A percentile compares a stretch with the other conserved stretches of the same genome.
These are phyloP conservation scores for Amblyraja radiata DNA, from an alignment of 2,797 vertebrate genomes.

Conservation along the genomic window DNA sequence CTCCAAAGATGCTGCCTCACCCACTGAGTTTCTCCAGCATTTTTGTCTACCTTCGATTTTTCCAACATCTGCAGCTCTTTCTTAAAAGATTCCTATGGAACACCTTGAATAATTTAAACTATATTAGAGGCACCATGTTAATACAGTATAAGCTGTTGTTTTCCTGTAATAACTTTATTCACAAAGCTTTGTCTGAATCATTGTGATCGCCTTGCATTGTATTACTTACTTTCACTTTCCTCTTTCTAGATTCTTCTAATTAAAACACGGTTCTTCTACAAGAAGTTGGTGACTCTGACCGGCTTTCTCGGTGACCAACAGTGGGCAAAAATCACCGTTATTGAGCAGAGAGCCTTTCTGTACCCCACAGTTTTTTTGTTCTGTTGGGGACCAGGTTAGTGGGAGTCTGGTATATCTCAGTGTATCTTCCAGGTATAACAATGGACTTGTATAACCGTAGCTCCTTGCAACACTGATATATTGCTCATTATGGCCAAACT, in stretches of 20 bases:
- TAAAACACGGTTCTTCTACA: constrained; percentile 62
- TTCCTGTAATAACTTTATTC: neutral
- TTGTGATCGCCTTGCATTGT: neutral
- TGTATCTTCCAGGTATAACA: neutral
- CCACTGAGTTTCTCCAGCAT: too few species aligned
- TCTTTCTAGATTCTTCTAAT: constrained; percentile 63
- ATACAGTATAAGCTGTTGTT: neutral
- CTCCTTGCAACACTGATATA: neutral
- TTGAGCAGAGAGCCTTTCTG: constrained; percentile 68
- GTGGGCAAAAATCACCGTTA: constrained; percentile 62
- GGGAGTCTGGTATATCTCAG: neutral
- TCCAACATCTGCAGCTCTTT: too few species aligned
- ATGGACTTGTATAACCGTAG: constrained; percentile 32
- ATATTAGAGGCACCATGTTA: neutral
- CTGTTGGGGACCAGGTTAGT: constrained; percentile 81
- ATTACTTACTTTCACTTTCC: neutral
- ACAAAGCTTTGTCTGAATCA: neutral
- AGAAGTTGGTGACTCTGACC: constrained; percentile 64
- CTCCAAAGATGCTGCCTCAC: too few species aligned
- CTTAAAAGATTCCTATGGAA: neutral
- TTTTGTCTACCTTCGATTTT: too few species aligned
- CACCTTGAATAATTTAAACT: neutral
- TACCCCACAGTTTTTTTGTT: constrained; percentile 70
- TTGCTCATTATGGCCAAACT: neutral
- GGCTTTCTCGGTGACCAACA: constrained; percentile 74